These are phyloP conservation scores for Phenacoccus solenopsis DNA, from an alignment of 1,140 invertebrate genomes.

Conservation along the genomic window DNA sequence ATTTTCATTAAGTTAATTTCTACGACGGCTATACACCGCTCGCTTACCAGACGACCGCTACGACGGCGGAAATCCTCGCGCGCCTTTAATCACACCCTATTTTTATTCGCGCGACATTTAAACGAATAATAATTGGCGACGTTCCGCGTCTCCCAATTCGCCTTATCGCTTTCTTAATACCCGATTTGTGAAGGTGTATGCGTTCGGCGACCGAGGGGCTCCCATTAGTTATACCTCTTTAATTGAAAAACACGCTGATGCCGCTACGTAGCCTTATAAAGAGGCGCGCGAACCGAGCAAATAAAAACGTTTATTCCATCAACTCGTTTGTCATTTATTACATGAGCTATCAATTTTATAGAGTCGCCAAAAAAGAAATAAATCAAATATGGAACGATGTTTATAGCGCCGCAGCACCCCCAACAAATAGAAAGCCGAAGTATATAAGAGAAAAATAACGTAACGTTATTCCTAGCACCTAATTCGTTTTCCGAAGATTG, in stretches of 20 bases:
- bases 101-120: slow-evolving; percentile 9
- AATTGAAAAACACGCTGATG: not conserved
- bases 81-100: slow-evolving; percentile 5
- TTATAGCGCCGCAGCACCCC: no score
- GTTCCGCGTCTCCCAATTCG: not conserved
- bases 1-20: slow-evolving; percentile 16
- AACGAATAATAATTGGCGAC: slow-evolving; percentile 8
- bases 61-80: not conserved
- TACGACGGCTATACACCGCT: not conserved
- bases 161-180: not conserved
- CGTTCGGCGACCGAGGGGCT: not conserved
- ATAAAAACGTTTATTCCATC: slow-evolving; percentile 9
- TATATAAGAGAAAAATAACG: slow-evolving; percentile 5
- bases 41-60: not conserved
- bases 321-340: slow-evolving; percentile 17
- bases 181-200: not conserved
- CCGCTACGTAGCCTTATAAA: not conserved
- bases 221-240: not conserved
- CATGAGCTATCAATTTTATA: slow-evolving; percentile 17
- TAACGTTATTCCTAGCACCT: slow-evolving; percentile 15
- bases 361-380: slow-evolving; percentile 5
- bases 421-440: not conserved
- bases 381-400: slow-evolving; percentile 14
- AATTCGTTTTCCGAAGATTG: slow-evolving; percentile 12
- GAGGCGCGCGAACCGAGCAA: no score